phyloP scores from a whole-genome alignment of 2,888 invertebrate species.

The Aporophyla lueneburgensis region DNA sequence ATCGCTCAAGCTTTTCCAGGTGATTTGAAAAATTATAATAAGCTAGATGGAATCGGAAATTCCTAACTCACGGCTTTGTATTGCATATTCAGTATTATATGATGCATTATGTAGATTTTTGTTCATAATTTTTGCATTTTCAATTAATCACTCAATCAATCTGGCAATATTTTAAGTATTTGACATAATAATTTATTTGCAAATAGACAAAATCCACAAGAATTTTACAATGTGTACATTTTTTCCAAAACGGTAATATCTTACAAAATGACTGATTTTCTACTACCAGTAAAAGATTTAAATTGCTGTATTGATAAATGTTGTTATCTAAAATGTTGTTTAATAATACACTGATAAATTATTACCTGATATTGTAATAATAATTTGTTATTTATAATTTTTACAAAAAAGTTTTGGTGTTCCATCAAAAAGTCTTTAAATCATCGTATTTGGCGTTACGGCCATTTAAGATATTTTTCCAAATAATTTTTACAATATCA shows the following conservation, averaged over 20 bases:
- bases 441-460: slow-evolving; percentile 1
- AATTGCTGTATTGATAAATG: slow-evolving; percentile 51
- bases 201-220: slow-evolving; percentile 46
- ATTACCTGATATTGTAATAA: slow-evolving; percentile 51
- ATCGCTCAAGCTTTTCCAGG: too few relatives aligned
- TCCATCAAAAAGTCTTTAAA: slow-evolving; percentile 25
- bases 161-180: background rate
- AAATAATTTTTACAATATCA: slow-evolving; percentile 55
- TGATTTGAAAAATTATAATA: too few relatives aligned
- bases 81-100: too few relatives aligned
- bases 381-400: too few relatives aligned
- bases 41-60: too few relatives aligned
- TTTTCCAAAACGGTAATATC: slow-evolving; percentile 55
- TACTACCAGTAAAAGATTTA: slow-evolving; percentile 47
- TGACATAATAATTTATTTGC: slow-evolving; percentile 19
- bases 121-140: background rate
- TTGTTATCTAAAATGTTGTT: slow-evolving; percentile 45
- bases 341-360: slow-evolving; percentile 41
- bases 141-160: too few relatives aligned
- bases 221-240: slow-evolving; percentile 47
- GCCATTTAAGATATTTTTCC: background rate
- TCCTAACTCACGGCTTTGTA: too few relatives aligned
- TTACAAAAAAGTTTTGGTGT: slow-evolving; percentile 45
- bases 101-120: background rate
- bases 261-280: slow-evolving; percentile 55